Conservation (phyloP, 2,888 invertebrate species). For the Steromphala cineraria region DNA sequence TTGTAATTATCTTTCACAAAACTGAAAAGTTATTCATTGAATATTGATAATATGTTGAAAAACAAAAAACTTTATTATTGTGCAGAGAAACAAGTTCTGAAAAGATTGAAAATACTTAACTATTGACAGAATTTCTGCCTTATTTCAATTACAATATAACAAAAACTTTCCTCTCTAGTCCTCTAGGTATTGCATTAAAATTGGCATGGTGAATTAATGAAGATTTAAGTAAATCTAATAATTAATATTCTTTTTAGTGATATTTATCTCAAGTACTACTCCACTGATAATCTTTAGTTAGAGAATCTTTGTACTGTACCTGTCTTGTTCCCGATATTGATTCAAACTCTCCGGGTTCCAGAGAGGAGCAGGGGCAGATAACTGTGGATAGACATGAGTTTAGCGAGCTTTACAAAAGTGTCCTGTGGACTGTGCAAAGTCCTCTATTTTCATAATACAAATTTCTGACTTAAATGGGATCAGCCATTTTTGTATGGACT, state of each 20-base stretch:
- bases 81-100: too few relatives aligned
- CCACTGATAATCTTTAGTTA: background rate
- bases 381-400: conserved; percentile 31
- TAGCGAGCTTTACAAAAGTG: too few relatives aligned
- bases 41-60: background rate
- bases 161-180: too few relatives aligned
- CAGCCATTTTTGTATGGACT: too few relatives aligned
- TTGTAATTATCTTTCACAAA: conserved; percentile 12
- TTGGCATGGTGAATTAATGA: too few relatives aligned
- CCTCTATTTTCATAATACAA: too few relatives aligned
- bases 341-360: conserved; percentile 44
- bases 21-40: background rate
- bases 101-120: background rate
- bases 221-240: too few relatives aligned
- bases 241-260: too few relatives aligned
- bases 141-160: background rate
- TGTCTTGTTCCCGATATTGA: conserved; percentile 28
- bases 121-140: background rate
- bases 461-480: too few relatives aligned
- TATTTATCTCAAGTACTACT: background rate
- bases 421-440: too few relatives aligned
- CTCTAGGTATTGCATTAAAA: too few relatives aligned
- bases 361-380: conserved; percentile 41
- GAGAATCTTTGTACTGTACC: background rate
- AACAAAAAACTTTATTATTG: too few relatives aligned